Base-by-base conservation (phyloP, 2,797 vertebrate species). In the Linurgus olivaceus region DNA sequence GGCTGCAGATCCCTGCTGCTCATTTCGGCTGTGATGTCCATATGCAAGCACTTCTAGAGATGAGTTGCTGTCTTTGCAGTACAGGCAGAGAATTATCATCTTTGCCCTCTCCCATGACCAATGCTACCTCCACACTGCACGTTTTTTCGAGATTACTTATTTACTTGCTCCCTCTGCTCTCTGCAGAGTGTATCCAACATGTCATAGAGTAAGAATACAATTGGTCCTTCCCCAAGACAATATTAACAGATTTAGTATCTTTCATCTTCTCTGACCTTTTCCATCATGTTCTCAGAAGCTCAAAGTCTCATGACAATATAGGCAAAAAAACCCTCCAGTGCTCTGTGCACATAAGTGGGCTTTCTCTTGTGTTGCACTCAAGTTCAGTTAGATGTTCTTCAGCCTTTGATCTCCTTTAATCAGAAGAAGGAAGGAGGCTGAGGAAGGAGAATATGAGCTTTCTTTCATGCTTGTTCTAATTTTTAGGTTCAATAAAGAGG, bases 331-430 rank as follows among this genome's bases (percentile, higher is more conserved):
- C 1, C 3, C 33, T 75, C 10, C 31, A 52, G 48, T 65, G 40
- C 31, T 61, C 28, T 5, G 1, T 16, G 6, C n/a, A 42, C 31
- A 40, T 4, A 10, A 8, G 10, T 37, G 59, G 38, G 73, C 59
- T 71, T 54, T 45, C 66, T 40, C 35, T 42, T 55, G 42, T 5
- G 12, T 19, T 70, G 59, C 17, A 68, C 44, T 26, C 67, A 77
- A 81, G 82, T 58, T 45, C 51, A 77, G 35, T 50, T 74, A 84
- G 61, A 83, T 88, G 67, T 29, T 77, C 31, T 26, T 57, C 57
- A 88, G 47, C 28, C 86, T 96, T 96, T 97, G 57, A 88, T 96
- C 85, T 77, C 63, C 82, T 72, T 95, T 95, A 92, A 93, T 85
- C 77, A 94, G 86, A 87, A 86, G 66, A 35, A 33, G 52, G 72